Evolutionary conservation across 1,140 invertebrate genomes (phyloP).

Genomic region (Bemisia tabaci): DNA sequence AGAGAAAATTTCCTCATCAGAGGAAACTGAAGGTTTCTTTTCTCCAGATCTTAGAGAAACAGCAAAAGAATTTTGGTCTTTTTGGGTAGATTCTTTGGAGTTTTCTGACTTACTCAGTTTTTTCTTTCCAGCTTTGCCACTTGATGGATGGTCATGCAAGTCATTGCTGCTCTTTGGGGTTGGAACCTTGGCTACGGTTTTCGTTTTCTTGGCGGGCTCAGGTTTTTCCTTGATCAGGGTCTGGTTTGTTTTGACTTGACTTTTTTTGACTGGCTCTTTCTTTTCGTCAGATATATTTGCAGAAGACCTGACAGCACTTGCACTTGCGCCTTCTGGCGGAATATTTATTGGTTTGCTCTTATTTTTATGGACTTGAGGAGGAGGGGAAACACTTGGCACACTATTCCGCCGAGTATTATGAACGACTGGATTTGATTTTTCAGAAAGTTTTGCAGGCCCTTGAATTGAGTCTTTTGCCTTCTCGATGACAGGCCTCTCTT

Average conservation of each 20-base stretch:
- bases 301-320: neutral
- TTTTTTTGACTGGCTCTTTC: conserved; percentile 5
- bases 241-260: conserved; percentile 6
- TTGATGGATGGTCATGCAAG: too few species aligned
- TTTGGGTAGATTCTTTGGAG: neutral
- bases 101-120: conserved; percentile 13
- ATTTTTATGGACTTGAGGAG: neutral
- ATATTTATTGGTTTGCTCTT: neutral
- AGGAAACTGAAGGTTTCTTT: neutral
- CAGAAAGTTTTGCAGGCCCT: too few species aligned
- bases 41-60: neutral
- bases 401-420: neutral
- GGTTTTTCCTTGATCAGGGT: conserved; percentile 6
- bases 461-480: too few species aligned
- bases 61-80: too few species aligned
- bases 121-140: conserved; percentile 5
- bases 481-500: too few species aligned
- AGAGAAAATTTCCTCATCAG: neutral
- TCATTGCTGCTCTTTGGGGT: too few species aligned
- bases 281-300: conserved; percentile 4
- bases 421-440: too few species aligned
- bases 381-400: neutral
- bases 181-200: too few species aligned
- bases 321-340: neutral
- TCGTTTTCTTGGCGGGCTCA: conserved; percentile 7